Evolutionary conservation across 2,113 vertebrate genomes (phyloP).

Genomic region (Cricetomys ansorgei): DNA sequence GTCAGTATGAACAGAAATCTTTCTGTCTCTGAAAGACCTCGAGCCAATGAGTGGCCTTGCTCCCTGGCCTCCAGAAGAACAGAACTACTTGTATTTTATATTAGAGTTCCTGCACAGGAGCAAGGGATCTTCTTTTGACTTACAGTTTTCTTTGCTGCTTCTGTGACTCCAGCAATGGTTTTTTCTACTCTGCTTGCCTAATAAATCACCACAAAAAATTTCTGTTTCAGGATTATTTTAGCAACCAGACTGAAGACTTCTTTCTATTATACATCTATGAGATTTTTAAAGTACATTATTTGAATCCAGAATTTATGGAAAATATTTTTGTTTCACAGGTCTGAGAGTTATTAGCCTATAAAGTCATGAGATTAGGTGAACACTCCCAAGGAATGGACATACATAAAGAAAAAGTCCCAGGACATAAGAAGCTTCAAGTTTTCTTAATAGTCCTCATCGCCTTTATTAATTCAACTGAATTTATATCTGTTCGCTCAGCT

Average conservation of each 20-base stretch:
- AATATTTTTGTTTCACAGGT: background rate
- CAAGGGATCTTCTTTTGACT: background rate
- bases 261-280: background rate
- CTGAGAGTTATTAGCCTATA: background rate
- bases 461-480: slow-evolving; percentile 16
- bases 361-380: background rate
- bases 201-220: background rate
- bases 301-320: background rate
- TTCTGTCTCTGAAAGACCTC: background rate
- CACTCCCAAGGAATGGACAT: background rate
- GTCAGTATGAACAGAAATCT: background rate
- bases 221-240: background rate
- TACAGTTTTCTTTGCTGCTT: background rate
- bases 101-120: no score
- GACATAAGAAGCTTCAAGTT: background rate
- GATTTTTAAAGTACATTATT: background rate
- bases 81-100: background rate
- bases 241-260: background rate
- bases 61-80: background rate
- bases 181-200: background rate
- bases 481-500: background rate
- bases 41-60: background rate
- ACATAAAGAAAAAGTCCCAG: background rate
- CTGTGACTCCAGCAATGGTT: background rate
- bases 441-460: background rate